Base-by-base conservation (phyloP, 2,888 invertebrate genomes). In the Rhopalosiphum nymphaeae region DNA sequence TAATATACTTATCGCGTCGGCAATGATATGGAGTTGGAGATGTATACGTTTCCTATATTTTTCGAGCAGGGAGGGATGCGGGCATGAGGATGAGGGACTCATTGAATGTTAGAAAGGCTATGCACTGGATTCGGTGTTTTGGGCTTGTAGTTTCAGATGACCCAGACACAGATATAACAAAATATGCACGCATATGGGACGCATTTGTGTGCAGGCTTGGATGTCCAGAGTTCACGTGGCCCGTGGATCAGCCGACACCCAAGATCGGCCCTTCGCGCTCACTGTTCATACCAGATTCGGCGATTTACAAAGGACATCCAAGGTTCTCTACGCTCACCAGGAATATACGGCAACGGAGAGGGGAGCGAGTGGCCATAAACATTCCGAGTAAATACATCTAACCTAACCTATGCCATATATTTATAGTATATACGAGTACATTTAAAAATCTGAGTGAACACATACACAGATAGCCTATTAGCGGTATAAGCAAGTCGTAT, bases 321-420 rank as follows among this genome's bases (percentile, higher is more conserved):
- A 97, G 99, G 94, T 99, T 99, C 96, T 97, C 97, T 96, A 99
- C 98, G 1, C 96, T 99, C 93, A 98, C 99, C 0, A 96, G 98
- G 94, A 99, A 99, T 96, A 99, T 99, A 95, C 97, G 99, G 94
- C 96, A 97, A 95, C 96, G 99, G 95, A 97, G 99, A 95, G 98
- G 98, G 92, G 98, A 98, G 96, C 99, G 99, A 96, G 99, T 99
- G 42, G 98, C 98, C 94, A 99, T 99, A 95, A 99, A 99, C 96
- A 97, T 99, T 95, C 99, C 99, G 96, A 97, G 99, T 99, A 96
- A 96, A 96, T 95, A 89, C 21, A n/a, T n/a, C n/a, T n/a, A n/a
- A n/a, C n/a, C n/a, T n/a, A n/a, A 53, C 13, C 13, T 53, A 53
- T 36, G 7, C 21, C 21, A 36, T 78, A 78, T 78, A 78, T 78